Evolutionary conservation across 2,113 vertebrate species (phyloP).

Genomic region (Noturus placidus): DNA sequence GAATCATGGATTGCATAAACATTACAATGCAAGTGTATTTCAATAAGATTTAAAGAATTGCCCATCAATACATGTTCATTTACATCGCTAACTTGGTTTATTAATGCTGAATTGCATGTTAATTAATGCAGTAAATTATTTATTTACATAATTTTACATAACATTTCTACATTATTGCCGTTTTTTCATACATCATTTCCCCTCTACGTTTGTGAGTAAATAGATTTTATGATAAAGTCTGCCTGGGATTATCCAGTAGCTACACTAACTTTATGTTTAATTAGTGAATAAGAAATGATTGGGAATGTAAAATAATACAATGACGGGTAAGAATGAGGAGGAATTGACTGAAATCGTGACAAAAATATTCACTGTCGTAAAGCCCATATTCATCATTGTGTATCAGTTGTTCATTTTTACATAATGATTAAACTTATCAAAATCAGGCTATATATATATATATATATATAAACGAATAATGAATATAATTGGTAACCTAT

Average conservation of each 20-base stretch:
- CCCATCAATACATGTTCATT: not conserved
- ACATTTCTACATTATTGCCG: not conserved
- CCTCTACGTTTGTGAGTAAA: not conserved
- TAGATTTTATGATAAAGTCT: not conserved
- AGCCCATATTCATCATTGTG: not conserved
- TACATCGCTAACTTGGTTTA: not conserved
- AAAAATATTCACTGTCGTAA: not conserved
- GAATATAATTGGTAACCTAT: not conserved
- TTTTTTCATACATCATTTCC: not conserved
- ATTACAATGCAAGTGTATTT: not conserved
- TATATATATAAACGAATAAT: not conserved
- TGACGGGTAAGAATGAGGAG: not conserved
- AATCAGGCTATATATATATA: not conserved
- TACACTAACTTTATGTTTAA: not conserved
- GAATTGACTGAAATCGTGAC: not conserved
- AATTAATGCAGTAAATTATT: not conserved
- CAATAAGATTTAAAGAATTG: not conserved
- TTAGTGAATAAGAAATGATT: not conserved
- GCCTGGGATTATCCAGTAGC: not conserved
- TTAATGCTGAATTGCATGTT: not conserved
- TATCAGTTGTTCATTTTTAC: not conserved
- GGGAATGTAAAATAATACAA: not conserved
- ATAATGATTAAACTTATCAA: not conserved
- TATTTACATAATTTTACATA: not conserved
- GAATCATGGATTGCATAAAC: not conserved